Base-by-base conservation (phyloP, 1,140 invertebrate species). In the Drosophila persimilis region DNA sequence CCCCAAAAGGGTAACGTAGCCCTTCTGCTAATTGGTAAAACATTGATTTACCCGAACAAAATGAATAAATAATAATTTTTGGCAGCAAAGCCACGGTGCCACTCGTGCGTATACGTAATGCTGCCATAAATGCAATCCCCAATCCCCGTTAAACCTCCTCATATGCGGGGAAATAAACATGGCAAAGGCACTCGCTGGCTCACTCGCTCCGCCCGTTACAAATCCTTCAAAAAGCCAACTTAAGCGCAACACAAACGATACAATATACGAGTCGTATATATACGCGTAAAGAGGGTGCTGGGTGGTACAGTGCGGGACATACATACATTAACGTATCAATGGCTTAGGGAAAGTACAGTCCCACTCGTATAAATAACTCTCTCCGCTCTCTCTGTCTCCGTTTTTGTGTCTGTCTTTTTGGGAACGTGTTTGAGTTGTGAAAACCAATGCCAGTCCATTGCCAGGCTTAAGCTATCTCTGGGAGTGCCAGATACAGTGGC, bases 241-340 rank as follows among this genome's bases (percentile, higher is more conserved):
- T 66, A 75, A 83, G 73, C 75, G 35, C 41, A 58, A 56, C 61
- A 67, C 60, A 72, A 71, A 62, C 44, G 63, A 56, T 24, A 66
- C 47, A 24, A 22, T 17, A 39, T 39, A 39, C 35, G 35, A 39
- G 35, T 13, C 3, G 2, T 24, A 3, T 17, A 17, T 17, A 17
- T 15, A 15, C 22, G 3, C 4, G 22, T 24, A 24, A 0, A 24
- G 22, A 24, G 22, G 22, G 4, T 2, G 35, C 35, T 3, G 35
- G 3, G 35, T 1, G 3, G 35, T 31, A 8, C 29, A 2, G 7
- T 11, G 11, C 3, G 4, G 24, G 44, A 48, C 64, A 61, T 26
- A 26, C 75, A 85, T 76, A 85, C 76, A 80, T 84, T 85, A 84
- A 73, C 69, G 81, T 84, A 84, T 84, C 80, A 84, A 85, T 76